Conservation (phyloP, 2,113 vertebrate species). For the Bambusicola thoracicus region DNA sequence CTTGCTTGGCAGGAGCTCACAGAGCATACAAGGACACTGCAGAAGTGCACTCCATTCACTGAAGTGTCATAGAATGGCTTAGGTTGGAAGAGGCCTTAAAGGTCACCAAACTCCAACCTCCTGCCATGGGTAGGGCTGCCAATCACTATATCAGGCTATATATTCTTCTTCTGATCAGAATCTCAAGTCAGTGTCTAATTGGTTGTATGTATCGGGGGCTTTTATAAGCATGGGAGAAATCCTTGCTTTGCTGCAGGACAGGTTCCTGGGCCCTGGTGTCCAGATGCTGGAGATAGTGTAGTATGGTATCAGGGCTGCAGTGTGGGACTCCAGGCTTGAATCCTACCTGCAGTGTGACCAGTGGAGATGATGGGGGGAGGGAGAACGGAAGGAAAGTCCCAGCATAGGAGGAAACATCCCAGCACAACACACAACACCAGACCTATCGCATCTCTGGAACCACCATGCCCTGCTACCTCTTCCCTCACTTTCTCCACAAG, state of each 20-base stretch:
- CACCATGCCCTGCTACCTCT: not conserved
- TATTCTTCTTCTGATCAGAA: not conserved
- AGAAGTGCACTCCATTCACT: not conserved
- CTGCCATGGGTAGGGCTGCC: no score
- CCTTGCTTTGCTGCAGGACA: not conserved
- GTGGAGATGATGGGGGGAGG: not conserved
- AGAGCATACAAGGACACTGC: fast-evolving
- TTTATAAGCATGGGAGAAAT: not conserved
- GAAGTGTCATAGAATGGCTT: no score
- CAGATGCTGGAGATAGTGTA: not conserved
- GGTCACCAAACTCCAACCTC: no score
- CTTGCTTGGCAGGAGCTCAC: not conserved
- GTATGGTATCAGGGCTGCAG: not conserved
- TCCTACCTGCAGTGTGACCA: not conserved
- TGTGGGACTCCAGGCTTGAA: not conserved
- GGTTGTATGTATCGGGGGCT: not conserved
- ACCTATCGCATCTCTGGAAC: not conserved
- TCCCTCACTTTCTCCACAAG: fast-evolving
- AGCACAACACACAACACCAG: not conserved
- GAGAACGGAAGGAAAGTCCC: not conserved
- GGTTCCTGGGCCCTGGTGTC: fast-evolving
- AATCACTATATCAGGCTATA: no score
- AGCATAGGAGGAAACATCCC: not conserved
- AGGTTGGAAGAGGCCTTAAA: no score
- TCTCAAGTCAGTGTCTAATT: not conserved